phyloP scores from a whole-genome alignment of 2,113 vertebrate genomes.

The Pelecanoides urinatrix region DNA sequence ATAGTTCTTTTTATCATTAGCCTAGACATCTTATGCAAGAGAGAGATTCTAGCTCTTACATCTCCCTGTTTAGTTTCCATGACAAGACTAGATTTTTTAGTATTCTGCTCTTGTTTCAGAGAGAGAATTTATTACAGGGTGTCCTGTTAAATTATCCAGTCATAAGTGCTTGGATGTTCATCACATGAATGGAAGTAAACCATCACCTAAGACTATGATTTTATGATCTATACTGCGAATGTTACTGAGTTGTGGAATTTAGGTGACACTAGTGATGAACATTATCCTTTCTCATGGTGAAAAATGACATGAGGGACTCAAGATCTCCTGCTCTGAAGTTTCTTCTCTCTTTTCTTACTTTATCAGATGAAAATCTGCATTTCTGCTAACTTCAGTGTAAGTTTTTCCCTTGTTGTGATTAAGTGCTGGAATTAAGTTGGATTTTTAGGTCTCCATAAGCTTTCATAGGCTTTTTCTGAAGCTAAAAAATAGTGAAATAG shows the following conservation, averaged over 20 bases:
- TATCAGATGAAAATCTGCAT: not conserved
- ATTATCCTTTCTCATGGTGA: not conserved
- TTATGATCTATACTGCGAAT: not conserved
- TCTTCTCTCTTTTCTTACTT: not conserved
- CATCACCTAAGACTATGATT: not conserved
- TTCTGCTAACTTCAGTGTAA: not conserved
- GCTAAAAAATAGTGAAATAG: not conserved
- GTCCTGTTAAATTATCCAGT: not conserved
- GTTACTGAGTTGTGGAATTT: not conserved
- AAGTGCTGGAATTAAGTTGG: not conserved
- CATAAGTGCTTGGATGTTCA: not conserved
- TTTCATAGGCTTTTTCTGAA: not conserved
- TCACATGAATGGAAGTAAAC: not conserved
- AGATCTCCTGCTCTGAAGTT: not conserved
- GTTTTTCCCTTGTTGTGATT: not conserved
- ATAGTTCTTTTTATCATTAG: not conserved
- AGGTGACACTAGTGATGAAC: not conserved
- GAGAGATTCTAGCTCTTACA: not conserved
- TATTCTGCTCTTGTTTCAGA: not conserved
- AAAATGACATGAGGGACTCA: not conserved
- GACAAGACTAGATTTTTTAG: not conserved
- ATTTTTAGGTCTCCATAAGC: not conserved
- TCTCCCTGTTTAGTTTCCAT: not conserved
- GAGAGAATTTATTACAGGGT: not conserved
- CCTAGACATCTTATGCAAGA: not conserved